Base-by-base conservation (phyloP, 2,797 vertebrate genomes). In the Chrosomus eos region DNA sequence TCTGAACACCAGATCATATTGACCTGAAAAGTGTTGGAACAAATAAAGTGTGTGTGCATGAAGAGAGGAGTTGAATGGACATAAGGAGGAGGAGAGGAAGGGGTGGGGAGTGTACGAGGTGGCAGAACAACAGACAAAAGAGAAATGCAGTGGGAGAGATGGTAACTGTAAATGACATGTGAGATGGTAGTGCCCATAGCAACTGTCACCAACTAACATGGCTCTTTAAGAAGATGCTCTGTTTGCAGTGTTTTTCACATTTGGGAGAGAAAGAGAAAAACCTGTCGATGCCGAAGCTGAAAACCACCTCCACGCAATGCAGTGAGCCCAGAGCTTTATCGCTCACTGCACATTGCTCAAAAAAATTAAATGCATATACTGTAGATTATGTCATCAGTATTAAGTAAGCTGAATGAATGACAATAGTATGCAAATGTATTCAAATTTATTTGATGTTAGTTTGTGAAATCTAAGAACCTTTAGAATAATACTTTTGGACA, bases 181-280 rank as follows among this genome's bases (percentile, higher is more conserved):
- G 86, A 88, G 85, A 78, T 85, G 76, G 77, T 83, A 75, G 53
- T 83, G 86, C 86, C 86, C 80, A 85, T 85, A 85, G 89, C 84
- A 87, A 90, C 86, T 85, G 87, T 90, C 89, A 88, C 82, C 80
- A 87, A 18, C 74, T 79, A 82, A 73, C 82, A 86, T 76, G 82
- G 87, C 82, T 85, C 8, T 16, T 26, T 84, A 64, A 81, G 77
- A 73, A 71, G 58, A 84, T 81, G 64, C 43, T 71, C 48, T 77
- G 40, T 74, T 83, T 83, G 48, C 51, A 79, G 31, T 81, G 36
- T 78, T 64, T 53, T 48, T 74, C 62, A 1, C 66, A 33, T 68
- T 71, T 74, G 72, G 38, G 70, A 19, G 19, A 38, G 62, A 58
- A 75, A 70, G 19, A 66, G 38, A 76, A 70, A 82, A 26, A 76